These are phyloP conservation scores for Macrophya alboannulata DNA, from an alignment of 2,888 invertebrate genomes.

Conservation along the genomic window DNA sequence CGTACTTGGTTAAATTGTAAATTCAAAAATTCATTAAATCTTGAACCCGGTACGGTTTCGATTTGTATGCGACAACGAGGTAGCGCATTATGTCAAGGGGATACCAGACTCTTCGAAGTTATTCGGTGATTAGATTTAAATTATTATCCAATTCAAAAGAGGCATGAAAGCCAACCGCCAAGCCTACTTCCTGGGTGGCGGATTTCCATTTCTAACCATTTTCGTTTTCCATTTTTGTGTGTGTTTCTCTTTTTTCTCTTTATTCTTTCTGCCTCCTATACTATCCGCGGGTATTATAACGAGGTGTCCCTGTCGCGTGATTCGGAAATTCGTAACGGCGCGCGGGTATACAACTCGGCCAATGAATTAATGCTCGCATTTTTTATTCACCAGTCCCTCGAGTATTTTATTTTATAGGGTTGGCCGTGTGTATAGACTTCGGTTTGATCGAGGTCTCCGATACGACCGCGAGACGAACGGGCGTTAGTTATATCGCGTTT, in stretches of 20 bases:
- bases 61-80: constrained; percentile 68
- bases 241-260: not conserved
- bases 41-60: constrained; percentile 39
- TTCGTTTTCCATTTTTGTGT: constrained; percentile 19
- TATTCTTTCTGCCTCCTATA: not conserved
- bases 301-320: constrained; percentile 62
- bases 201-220: constrained; percentile 59
- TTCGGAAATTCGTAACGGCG: constrained; percentile 53
- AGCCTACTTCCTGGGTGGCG: constrained; percentile 43
- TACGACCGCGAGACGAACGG: constrained; percentile 64
- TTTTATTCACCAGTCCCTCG: constrained; percentile 68
- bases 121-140: constrained; percentile 63
- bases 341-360: constrained; percentile 57
- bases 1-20: constrained; percentile 14
- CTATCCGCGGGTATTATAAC: constrained; percentile 19
- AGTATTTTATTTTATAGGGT: constrained; percentile 67
- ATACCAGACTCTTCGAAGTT: constrained; percentile 60
- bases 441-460: constrained; percentile 62
- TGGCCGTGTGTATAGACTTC: constrained; percentile 56
- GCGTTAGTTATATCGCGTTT: constrained; percentile 65
- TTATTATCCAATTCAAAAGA: constrained; percentile 57
- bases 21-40: constrained; percentile 61
- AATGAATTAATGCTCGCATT: constrained; percentile 73
- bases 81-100: constrained; percentile 72
- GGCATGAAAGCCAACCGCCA: not conserved